Evolutionary conservation across 2,797 vertebrate genomes (phyloP).

Genomic region (Huso huso): DNA sequence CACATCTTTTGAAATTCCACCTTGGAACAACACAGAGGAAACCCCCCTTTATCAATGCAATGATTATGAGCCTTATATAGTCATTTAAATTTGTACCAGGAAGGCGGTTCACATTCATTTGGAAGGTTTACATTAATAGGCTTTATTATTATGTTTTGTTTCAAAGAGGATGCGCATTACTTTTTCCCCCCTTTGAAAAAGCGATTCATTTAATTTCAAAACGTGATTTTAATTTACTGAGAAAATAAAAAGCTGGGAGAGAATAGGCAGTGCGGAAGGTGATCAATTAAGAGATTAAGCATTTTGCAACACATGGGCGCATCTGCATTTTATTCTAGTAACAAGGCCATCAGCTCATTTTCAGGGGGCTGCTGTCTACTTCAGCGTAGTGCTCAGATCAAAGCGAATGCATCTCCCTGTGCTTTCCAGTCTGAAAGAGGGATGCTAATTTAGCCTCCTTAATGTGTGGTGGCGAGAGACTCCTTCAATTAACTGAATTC

Average conservation of each 20-base stretch:
- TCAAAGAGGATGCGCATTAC: constrained; percentile 24
- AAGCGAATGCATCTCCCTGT: constrained; percentile 70
- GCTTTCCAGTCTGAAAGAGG: constrained; percentile 81
- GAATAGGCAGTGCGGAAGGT: constrained; percentile 72
- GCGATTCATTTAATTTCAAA: constrained; percentile 52
- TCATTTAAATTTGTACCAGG: constrained; percentile 22
- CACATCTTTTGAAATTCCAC: constrained; percentile 13
- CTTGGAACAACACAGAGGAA: constrained; percentile 12
- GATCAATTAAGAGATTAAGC: constrained; percentile 99
- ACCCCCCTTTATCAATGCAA: constrained; percentile 5
- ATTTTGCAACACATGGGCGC: constrained; percentile 83
- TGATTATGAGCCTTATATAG: constrained; percentile 17
- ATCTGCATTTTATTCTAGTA: constrained; percentile 86
- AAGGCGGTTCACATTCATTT: constrained; percentile 19
- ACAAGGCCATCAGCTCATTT: constrained; percentile 97
- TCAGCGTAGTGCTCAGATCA: constrained; percentile 85
- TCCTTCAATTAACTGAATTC: constrained; percentile 99
- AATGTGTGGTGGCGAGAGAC: constrained; percentile 90
- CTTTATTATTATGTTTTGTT: constrained; percentile 15
- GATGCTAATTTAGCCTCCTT: constrained; percentile 95
- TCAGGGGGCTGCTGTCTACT: constrained; percentile 77
- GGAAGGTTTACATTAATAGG: constrained; percentile 28
- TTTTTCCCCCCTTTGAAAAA: constrained; percentile 43
- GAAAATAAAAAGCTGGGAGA: constrained; percentile 34
- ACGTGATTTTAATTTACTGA: constrained; percentile 50